phyloP scores from a whole-genome alignment of 2,797 vertebrate species.

The Galaxias olidus region DNA sequence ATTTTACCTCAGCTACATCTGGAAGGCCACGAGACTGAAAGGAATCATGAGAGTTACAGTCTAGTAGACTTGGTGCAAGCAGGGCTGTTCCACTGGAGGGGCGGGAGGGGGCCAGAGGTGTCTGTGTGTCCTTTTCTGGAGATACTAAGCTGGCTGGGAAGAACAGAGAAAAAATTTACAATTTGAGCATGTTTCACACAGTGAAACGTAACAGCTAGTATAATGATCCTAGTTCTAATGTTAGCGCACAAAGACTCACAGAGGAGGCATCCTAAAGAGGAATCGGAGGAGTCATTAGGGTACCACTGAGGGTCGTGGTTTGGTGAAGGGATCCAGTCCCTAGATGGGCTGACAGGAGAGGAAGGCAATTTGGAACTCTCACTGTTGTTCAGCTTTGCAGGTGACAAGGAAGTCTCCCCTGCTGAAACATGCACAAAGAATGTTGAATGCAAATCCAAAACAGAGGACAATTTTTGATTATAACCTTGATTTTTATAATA shows the following conservation, averaged over 20 bases:
- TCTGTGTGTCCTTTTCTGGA: slow-evolving; percentile 91
- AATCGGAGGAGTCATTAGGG: slow-evolving; percentile 94
- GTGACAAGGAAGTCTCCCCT: slow-evolving; percentile 89
- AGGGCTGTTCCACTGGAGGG: slow-evolving; percentile 88
- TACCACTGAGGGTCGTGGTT: slow-evolving; percentile 99
- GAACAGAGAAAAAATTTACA: slow-evolving; percentile 15
- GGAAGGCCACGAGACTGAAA: slow-evolving; percentile 93
- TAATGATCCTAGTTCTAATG: no score
- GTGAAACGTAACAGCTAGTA: no score
- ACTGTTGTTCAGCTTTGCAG: slow-evolving; percentile 89
- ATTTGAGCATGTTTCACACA: no score
- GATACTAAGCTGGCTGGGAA: slow-evolving; percentile 93
- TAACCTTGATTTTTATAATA: no score
- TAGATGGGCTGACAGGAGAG: slow-evolving; percentile 87
- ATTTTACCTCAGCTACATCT: slow-evolving; percentile 90
- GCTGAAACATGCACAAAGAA: slow-evolving; percentile 68
- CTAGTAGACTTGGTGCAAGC: slow-evolving; percentile 91
- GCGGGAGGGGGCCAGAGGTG: slow-evolving; percentile 78
- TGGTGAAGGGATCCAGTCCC: slow-evolving; percentile 96
- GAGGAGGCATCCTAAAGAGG: slow-evolving; percentile 92
- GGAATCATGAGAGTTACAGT: slow-evolving; percentile 96
- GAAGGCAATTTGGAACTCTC: slow-evolving; percentile 90
- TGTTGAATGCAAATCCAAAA: no score
- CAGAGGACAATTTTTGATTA: no score
- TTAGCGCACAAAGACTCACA: slow-evolving; percentile 75